Conservation (phyloP, 2,797 vertebrate species). For the Cebuella pygmaea region DNA sequence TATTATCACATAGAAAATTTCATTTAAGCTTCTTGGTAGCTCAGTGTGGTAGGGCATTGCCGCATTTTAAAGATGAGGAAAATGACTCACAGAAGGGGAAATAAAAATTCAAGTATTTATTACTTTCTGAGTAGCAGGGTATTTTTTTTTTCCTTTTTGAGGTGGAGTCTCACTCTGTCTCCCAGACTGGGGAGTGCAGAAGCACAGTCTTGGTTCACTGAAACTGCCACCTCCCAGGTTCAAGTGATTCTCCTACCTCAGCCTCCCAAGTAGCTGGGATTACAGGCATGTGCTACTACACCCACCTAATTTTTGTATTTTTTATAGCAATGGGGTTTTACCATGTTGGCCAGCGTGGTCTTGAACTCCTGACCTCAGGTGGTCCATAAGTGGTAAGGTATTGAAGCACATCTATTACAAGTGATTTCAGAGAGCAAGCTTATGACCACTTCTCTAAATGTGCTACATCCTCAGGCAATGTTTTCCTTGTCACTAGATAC, state of each 20-base stretch:
- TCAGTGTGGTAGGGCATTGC: background rate
- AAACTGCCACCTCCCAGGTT: rapidly evolving
- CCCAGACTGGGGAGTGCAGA: background rate
- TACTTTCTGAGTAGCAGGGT: background rate
- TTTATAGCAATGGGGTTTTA: background rate
- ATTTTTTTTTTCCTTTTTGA: background rate
- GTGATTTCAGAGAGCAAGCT: background rate
- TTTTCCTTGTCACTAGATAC: background rate
- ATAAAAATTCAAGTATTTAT: background rate
- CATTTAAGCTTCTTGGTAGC: background rate
- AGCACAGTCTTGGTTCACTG: background rate
- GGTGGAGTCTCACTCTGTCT: background rate
- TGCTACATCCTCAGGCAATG: background rate
- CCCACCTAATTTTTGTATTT: background rate
- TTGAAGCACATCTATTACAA: background rate
- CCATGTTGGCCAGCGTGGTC: background rate
- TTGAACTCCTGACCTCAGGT: background rate
- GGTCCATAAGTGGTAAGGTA: background rate
- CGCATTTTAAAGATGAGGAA: background rate
- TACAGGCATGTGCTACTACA: background rate
- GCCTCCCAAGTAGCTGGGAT: background rate
- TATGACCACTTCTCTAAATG: background rate
- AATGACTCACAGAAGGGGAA: background rate
- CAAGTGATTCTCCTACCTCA: background rate
- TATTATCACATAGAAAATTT: background rate